Base-by-base conservation (phyloP, 1,140 invertebrate genomes). In the Papilio aristodemus region DNA sequence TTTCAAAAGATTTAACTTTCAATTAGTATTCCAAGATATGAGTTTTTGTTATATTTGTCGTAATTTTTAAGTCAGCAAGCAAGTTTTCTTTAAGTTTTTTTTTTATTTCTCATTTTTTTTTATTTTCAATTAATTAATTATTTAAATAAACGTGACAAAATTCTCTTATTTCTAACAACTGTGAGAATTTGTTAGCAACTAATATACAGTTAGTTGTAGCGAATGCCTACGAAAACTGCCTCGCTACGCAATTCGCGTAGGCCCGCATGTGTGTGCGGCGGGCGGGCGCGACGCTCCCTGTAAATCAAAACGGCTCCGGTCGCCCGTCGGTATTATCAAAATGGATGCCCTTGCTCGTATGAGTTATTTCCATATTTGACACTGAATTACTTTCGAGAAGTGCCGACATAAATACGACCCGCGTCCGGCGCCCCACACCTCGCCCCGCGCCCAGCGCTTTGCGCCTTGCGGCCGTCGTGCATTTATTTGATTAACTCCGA, bases 321-420 rank as follows among this genome's bases (percentile, higher is more conserved):
- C 83, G 87, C 83, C 80, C 87, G 87, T 87, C 85, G 80, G 81
- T 80, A 89, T 91, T 91, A 91, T 89, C 82, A 91, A 91, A 91
- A 91, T 90, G 84, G 79, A 91, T 91, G 89, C 81, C 87, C 81
- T 80, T 68, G 78, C 82, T 81, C 74, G 89, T 91, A 91, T 91
- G 89, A 91, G 87, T 91, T 91, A 91, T 91, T 87, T 91, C 89
- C 89, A 91, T 91, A 91, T 91, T 91, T 91, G 89, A 91, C 89
- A 90, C 89, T 82, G 87, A 91, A 91, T 91, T 91, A 91, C 89
- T 91, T 91, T 91, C 87, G 79, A 84, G 86, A 91, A 91, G 85
- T 90, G 86, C 86, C 82, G 85, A 89, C 87, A 91, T 90, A 91
- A 91, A 91, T 88, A 90, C 75, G 76, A 78, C 76, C 68, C 71